phyloP scores from a whole-genome alignment of 1,140 invertebrate species.

The Polypedilum vanderplanki region DNA sequence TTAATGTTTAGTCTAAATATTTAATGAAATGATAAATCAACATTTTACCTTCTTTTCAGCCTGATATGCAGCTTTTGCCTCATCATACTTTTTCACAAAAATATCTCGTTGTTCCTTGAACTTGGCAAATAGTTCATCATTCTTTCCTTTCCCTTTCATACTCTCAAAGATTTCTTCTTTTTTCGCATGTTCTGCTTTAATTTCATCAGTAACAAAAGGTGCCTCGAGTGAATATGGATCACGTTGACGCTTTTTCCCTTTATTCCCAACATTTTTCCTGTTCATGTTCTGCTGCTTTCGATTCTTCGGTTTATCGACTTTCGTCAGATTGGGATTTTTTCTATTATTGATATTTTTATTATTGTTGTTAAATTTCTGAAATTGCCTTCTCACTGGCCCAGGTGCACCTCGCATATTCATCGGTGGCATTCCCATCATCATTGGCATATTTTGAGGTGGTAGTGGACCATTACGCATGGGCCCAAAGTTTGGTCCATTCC shows the following conservation, averaged over 20 bases:
- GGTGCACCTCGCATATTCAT: background rate
- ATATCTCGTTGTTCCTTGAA: constrained; percentile 43
- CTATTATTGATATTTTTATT: constrained; percentile 7
- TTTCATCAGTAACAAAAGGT: constrained; percentile 42
- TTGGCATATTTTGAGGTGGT: background rate
- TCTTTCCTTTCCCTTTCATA: constrained; percentile 41
- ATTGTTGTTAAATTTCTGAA: constrained; percentile 9
- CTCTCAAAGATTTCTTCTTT: constrained; percentile 42
- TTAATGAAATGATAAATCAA: background rate
- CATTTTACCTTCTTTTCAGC: constrained; percentile 16
- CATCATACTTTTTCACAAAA: constrained; percentile 41
- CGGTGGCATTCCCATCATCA: background rate
- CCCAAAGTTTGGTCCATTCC: background rate
- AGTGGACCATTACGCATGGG: background rate
- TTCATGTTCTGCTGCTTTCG: constrained; percentile 11
- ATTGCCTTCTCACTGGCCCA: background rate
- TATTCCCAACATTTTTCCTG: background rate
- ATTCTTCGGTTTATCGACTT: background rate
- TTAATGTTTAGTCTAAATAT: background rate
- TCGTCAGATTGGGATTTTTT: background rate
- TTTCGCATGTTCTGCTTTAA: constrained; percentile 37
- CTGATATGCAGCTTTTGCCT: constrained; percentile 32
- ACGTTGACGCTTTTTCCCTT: background rate
- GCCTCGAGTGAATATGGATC: constrained; percentile 43
- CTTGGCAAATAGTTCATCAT: constrained; percentile 42